Evolutionary conservation across 2,797 vertebrate genomes (phyloP).

Genomic region (Tapera naevia): DNA sequence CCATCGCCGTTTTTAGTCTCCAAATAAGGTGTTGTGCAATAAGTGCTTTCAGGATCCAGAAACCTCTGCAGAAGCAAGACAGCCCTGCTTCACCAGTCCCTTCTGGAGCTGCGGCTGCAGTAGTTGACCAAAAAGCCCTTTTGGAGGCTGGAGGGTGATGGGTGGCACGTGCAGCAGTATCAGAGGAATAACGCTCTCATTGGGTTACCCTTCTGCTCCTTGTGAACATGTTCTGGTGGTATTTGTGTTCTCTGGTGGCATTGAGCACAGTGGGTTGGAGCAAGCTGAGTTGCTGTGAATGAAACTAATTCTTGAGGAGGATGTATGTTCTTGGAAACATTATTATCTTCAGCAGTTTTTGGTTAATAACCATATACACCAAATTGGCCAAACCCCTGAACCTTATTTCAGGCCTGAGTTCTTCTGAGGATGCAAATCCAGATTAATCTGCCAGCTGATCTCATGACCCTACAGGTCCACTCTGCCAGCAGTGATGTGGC

Average conservation of each 20-base stretch:
- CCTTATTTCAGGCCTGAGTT: fast-evolving
- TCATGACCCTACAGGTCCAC: fast-evolving
- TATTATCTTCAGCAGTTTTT: background rate
- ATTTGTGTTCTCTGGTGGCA: fast-evolving
- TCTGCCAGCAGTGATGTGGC: fast-evolving
- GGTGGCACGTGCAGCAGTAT: background rate
- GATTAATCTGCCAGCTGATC: background rate
- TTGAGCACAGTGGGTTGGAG: fast-evolving
- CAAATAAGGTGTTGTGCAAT: slow-evolving; percentile 61
- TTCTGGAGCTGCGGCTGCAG: background rate
- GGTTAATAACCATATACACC: fast-evolving
- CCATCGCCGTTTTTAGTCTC: background rate
- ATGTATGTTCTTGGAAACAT: background rate
- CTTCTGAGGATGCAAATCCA: background rate
- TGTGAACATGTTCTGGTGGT: fast-evolving
- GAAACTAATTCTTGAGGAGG: too few species aligned
- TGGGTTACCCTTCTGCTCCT: background rate
- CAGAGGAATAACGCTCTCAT: fast-evolving
- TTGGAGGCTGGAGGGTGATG: fast-evolving
- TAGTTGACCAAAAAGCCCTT: background rate
- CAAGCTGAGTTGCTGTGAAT: fast-evolving
- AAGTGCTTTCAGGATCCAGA: background rate
- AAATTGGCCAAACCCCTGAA: background rate
- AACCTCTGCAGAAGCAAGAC: background rate
- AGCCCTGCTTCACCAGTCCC: background rate